Percentiles rank a stretch among this genome's conserved stretches.
phyloP scores from a whole-genome alignment of 64 coral and sea anemone genomes.

The Acropora yongei region DNA sequence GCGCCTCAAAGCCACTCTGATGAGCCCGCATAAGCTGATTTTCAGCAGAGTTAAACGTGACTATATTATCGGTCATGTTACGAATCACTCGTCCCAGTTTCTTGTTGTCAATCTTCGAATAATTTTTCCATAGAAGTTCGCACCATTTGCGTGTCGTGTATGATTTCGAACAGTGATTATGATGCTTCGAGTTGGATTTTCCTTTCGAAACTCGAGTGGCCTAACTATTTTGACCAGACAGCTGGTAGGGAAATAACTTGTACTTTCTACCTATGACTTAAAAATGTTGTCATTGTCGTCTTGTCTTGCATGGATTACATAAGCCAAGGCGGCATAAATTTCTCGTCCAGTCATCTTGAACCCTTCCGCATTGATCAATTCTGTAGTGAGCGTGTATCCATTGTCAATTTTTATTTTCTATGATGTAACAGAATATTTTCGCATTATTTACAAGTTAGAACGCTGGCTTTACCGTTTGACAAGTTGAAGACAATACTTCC shows the following conservation, averaged over 20 bases:
- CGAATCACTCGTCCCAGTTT: background rate
- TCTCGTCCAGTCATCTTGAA: too few relatives aligned
- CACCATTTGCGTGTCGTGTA: background rate
- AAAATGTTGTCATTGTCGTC: too few relatives aligned
- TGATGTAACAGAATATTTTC: too few relatives aligned
- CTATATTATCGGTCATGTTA: background rate
- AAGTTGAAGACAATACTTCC: too few relatives aligned
- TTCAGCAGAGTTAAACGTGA: background rate
- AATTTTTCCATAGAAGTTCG: background rate
- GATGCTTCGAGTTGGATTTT: conserved; percentile 29
- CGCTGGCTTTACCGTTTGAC: too few relatives aligned
- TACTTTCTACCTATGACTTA: background rate
- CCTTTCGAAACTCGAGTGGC: background rate
- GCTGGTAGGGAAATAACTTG: background rate
- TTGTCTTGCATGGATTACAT: background rate
- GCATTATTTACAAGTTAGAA: too few relatives aligned
- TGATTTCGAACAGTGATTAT: background rate
- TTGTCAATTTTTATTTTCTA: too few relatives aligned
- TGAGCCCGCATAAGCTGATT: background rate
- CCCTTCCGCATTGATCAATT: too few relatives aligned
- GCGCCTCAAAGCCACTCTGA: too few relatives aligned
- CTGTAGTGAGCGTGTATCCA: too few relatives aligned
- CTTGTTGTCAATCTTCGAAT: background rate
- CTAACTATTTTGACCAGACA: conserved; percentile 19
- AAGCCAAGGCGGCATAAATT: background rate